Evolutionary conservation across 2,113 vertebrate genomes (phyloP).

Genomic region (Barbus barbus): DNA sequence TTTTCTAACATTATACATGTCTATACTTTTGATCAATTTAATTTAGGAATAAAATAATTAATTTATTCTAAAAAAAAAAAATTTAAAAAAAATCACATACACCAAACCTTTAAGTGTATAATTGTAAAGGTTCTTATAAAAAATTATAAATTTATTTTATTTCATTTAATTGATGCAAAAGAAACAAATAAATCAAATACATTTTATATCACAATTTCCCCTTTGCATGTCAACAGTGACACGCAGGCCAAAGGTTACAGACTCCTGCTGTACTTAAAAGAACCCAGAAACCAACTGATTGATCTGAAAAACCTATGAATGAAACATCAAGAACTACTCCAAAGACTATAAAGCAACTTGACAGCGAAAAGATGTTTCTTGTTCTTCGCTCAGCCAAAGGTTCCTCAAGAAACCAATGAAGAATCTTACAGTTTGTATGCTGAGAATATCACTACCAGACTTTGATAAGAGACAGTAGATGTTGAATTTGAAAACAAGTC

Average conservation of each 20-base stretch:
- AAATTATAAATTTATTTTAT: too few species aligned
- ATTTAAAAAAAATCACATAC: too few species aligned
- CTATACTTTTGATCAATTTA: too few species aligned
- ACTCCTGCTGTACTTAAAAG: not conserved
- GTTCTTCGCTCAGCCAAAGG: not conserved
- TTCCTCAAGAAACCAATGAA: too few species aligned
- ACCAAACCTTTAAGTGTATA: too few species aligned
- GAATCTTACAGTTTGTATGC: not conserved
- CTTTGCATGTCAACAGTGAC: not conserved
- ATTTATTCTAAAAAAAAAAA: too few species aligned
- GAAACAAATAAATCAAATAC: too few species aligned
- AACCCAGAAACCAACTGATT: not conserved
- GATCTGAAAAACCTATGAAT: slow-evolving; percentile 12
- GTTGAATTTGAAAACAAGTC: not conserved
- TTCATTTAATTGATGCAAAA: too few species aligned
- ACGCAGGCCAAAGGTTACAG: not conserved
- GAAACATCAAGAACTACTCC: not conserved
- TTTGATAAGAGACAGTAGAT: not conserved
- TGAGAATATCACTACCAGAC: not conserved
- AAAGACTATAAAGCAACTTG: not conserved
- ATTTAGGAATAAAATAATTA: too few species aligned
- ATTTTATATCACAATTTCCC: not conserved
- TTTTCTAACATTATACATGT: too few species aligned
- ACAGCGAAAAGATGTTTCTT: not conserved
- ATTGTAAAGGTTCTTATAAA: too few species aligned